phyloP scores from a whole-genome alignment of 2,797 vertebrate species.

The Trachops cirrhosus region DNA sequence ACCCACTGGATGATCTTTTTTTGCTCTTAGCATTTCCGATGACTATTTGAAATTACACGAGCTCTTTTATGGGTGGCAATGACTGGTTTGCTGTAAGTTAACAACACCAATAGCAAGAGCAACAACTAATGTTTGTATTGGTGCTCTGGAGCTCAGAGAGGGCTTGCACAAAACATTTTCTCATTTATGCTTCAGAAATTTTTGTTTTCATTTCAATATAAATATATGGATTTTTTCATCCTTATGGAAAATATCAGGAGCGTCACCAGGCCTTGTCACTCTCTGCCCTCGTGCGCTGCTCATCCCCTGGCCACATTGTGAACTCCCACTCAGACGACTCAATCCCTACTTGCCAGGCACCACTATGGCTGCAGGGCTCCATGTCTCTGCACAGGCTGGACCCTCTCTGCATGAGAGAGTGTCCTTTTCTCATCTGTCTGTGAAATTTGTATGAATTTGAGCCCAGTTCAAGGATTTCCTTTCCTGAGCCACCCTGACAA shows the following conservation, averaged over 20 bases:
- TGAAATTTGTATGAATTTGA: neutral
- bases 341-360: neutral
- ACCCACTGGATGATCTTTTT: neutral
- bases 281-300: neutral
- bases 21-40: neutral
- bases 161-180: neutral
- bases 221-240: neutral
- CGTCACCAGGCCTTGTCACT: neutral
- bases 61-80: neutral
- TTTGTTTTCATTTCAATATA: neutral
- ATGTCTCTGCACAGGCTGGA: accelerated
- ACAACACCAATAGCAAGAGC: neutral
- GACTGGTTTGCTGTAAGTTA: neutral
- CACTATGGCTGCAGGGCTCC: accelerated
- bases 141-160: neutral
- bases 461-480: neutral
- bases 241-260: neutral
- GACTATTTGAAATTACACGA: neutral
- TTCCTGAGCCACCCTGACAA: neutral
- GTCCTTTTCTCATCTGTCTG: neutral
- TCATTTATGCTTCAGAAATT: neutral
- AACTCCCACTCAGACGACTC: neutral
- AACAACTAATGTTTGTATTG: neutral
- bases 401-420: neutral
- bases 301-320: neutral